Evolutionary conservation across 2,113 vertebrate species (phyloP).

Genomic region (Poeciliopsis occidentalis): DNA sequence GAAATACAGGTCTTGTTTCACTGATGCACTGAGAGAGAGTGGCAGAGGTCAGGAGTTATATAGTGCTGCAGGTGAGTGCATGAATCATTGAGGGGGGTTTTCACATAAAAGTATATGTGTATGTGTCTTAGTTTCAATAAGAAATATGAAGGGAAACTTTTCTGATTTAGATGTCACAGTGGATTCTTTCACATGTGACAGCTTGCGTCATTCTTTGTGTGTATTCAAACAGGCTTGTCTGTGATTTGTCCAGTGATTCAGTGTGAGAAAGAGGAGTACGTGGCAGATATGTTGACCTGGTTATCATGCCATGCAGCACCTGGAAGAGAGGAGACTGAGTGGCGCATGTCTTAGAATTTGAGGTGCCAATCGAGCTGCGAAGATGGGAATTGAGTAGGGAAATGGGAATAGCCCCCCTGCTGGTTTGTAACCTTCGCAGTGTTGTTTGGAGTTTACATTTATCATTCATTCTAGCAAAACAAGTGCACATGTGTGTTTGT

Average conservation of each 20-base stretch:
- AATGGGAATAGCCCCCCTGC: conserved; percentile 72
- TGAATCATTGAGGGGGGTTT: not conserved
- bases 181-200: conserved; percentile 9
- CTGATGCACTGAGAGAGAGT: conserved; percentile 1
- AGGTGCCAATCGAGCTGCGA: conserved; percentile 78
- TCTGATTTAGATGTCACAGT: conserved; percentile 1
- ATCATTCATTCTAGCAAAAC: conserved; percentile 63
- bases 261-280: conserved; percentile 18
- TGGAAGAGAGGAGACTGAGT: conserved; percentile 39
- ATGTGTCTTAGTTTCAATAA: conserved; percentile 6
- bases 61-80: not conserved
- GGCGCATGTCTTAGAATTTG: conserved; percentile 62
- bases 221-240: not conserved
- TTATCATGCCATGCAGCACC: conserved; percentile 50
- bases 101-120: not conserved
- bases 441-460: conserved; percentile 66
- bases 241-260: conserved; percentile 18
- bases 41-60: conserved; percentile 13
- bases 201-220: conserved; percentile 22
- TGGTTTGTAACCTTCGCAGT: conserved; percentile 59
- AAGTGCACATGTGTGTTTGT: conserved; percentile 1
- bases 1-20: conserved; percentile 14
- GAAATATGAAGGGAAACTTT: conserved; percentile 5
- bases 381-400: conserved; percentile 80
- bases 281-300: conserved; percentile 60